Evolutionary conservation across 2,797 vertebrate genomes (phyloP).

Genomic region (Notamacropus eugenii): DNA sequence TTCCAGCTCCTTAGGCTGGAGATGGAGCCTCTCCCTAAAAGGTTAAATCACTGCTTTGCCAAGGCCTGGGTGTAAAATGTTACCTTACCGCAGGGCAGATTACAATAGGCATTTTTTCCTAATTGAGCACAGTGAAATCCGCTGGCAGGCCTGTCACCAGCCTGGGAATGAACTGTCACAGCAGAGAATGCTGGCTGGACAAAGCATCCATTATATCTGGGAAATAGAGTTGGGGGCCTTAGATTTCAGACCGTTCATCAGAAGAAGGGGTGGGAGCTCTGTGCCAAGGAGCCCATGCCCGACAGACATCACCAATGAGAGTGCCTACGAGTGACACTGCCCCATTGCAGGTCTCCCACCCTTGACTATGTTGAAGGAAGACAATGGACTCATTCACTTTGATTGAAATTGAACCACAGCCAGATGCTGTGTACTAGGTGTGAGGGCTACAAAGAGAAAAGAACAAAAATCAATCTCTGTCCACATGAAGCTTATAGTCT

Average conservation of each 20-base stretch:
- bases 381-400: background rate
- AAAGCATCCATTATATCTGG: slow-evolving; percentile 80
- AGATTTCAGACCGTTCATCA: slow-evolving; percentile 35
- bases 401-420: background rate
- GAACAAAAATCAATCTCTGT: background rate
- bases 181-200: slow-evolving; percentile 81
- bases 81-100: slow-evolving; percentile 86
- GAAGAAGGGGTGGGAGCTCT: background rate
- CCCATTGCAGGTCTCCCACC: background rate
- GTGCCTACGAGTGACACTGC: background rate
- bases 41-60: slow-evolving; percentile 85
- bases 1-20: slow-evolving; percentile 56
- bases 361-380: background rate
- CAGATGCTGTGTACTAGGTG: background rate
- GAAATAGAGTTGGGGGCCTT: background rate
- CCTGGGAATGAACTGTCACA: slow-evolving; percentile 87
- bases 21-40: slow-evolving; percentile 80
- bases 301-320: accelerated
- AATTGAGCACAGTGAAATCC: slow-evolving; percentile 88
- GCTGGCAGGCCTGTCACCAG: slow-evolving; percentile 86
- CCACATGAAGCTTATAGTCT: background rate
- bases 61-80: slow-evolving; percentile 86
- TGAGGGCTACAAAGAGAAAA: background rate
- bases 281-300: background rate
- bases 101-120: slow-evolving; percentile 89